These are phyloP conservation scores for Drusus annulatus DNA, from an alignment of 1,140 invertebrate species.

Conservation along the genomic window DNA sequence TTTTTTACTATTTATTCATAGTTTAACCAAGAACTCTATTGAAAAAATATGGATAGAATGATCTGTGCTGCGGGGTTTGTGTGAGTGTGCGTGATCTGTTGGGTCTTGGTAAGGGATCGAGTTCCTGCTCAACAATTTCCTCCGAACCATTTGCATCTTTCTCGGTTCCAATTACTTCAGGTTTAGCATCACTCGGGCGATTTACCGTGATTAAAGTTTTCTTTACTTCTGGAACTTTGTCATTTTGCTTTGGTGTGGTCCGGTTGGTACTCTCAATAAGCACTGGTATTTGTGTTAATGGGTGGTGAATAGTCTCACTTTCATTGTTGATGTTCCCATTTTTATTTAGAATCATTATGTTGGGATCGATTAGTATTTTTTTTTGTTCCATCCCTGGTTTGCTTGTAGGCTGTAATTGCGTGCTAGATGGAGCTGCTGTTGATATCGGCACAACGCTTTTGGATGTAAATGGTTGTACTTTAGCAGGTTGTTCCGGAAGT, in stretches of 20 bases:
- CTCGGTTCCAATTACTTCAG: constrained; percentile 4
- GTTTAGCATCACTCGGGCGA: constrained; percentile 9
- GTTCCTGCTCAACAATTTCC: constrained; percentile 39
- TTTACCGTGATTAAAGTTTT: constrained; percentile 21
- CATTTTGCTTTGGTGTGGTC: constrained; percentile 6
- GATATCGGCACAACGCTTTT: constrained; percentile 20
- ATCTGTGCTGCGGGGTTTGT: constrained; percentile 56
- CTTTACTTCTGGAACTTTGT: neutral
- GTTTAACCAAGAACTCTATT: constrained; percentile 58
- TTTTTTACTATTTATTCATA: neutral
- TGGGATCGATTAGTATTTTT: constrained; percentile 55
- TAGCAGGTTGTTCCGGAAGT: constrained; percentile 57
- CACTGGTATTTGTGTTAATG: neutral
- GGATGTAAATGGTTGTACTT: constrained; percentile 18
- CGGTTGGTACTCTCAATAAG: neutral
- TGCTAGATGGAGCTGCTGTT: constrained; percentile 5
- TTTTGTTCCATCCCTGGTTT: constrained; percentile 3
- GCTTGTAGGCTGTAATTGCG: neutral
- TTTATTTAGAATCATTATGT: constrained; percentile 55
- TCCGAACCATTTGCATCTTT: constrained; percentile 39
- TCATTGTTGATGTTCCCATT: constrained; percentile 50
- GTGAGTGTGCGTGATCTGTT: constrained; percentile 55
- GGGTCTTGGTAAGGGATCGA: constrained; percentile 51
- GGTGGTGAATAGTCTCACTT: constrained; percentile 49
- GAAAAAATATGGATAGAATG: constrained; percentile 58